These are phyloP conservation scores for Drosophila bocki DNA, from an alignment of 1,140 invertebrate species.

Conservation along the genomic window DNA sequence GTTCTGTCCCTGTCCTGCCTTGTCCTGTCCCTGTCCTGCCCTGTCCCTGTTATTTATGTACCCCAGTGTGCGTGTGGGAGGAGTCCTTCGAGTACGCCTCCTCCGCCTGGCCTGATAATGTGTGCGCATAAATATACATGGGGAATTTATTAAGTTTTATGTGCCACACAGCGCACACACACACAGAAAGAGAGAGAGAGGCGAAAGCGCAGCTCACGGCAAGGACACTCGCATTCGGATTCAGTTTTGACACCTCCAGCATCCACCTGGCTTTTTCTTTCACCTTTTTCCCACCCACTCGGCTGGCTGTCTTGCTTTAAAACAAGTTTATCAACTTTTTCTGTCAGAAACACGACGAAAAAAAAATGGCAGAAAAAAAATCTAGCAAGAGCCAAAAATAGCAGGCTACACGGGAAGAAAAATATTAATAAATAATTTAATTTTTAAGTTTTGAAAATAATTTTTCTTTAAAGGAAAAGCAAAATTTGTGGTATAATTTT, in stretches of 20 bases:
- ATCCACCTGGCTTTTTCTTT: neutral
- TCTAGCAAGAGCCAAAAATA: neutral
- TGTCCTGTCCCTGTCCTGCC: no score
- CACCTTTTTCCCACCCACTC: no score
- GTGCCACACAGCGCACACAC: constrained; percentile 58
- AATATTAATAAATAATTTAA: neutral
- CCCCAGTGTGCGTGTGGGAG: neutral
- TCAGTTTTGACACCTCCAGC: constrained; percentile 17
- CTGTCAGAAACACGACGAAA: constrained; percentile 20
- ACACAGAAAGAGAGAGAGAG: neutral
- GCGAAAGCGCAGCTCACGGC: constrained; percentile 45
- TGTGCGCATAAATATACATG: constrained; percentile 79
- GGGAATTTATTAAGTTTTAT: constrained; percentile 77
- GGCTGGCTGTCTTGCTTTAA: constrained; percentile 44
- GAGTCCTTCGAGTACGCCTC: constrained; percentile 13
- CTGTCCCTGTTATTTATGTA: constrained; percentile 37
- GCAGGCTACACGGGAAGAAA: neutral
- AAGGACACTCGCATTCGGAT: constrained; percentile 38
- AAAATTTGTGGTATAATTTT: neutral
- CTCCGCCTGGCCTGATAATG: constrained; percentile 58
- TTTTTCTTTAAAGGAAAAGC: neutral
- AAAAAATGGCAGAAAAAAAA: constrained; percentile 9
- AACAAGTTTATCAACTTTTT: constrained; percentile 67
- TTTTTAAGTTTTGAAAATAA: neutral
- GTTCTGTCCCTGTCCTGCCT: neutral